Evolutionary conservation across 2,797 vertebrate genomes (phyloP).

Genomic region (Pantherophis alleghaniensis): DNA sequence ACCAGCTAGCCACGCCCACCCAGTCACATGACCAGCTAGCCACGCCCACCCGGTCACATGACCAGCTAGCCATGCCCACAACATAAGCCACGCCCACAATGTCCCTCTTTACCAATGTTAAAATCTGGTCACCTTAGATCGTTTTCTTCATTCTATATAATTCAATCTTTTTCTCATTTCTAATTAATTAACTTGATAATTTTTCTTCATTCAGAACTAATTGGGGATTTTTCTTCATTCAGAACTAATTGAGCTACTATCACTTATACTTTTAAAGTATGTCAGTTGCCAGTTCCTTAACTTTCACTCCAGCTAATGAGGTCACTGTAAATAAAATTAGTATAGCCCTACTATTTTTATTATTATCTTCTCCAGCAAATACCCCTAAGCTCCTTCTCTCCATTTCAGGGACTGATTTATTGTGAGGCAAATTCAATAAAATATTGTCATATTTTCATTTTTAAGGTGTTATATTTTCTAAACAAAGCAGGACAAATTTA

Average conservation of each 20-base stretch:
- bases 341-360: not conserved
- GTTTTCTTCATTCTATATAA: not conserved
- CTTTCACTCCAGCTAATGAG: not conserved
- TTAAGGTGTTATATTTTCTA: not conserved
- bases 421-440: not conserved
- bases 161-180: not conserved
- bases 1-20: too few species aligned
- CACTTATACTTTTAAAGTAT: not conserved
- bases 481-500: too few species aligned
- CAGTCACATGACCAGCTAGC: too few species aligned
- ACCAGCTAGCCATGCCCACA: too few species aligned
- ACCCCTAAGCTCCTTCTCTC: not conserved
- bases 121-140: too few species aligned
- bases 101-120: too few species aligned
- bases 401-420: not conserved
- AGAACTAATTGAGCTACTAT: not conserved
- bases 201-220: not conserved
- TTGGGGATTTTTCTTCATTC: not conserved
- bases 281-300: not conserved
- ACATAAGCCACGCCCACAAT: too few species aligned
- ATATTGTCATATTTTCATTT: not conserved
- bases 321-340: not conserved
- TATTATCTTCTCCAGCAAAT: not conserved
- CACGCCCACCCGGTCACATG: too few species aligned
- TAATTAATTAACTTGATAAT: not conserved